Conservation (phyloP, 2,888 invertebrate species). For the Agrotis segetum region DNA sequence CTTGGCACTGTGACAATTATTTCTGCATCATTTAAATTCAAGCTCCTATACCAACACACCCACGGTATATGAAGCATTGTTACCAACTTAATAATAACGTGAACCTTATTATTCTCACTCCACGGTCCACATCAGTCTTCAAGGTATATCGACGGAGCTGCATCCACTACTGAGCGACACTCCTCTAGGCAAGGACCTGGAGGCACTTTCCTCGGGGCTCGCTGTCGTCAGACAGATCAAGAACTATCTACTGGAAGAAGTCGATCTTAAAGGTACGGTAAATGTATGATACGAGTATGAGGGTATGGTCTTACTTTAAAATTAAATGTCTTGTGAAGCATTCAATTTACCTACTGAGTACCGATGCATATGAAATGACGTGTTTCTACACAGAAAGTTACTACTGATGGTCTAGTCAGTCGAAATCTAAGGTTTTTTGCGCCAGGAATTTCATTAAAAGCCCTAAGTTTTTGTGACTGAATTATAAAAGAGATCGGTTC, state of each 20-base stretch:
- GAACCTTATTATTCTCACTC: background rate
- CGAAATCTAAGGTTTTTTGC: background rate
- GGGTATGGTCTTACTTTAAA: background rate
- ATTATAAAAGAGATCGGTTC: too few relatives aligned
- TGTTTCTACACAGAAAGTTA: too few relatives aligned
- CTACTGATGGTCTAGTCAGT: too few relatives aligned
- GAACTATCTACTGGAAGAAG: slow-evolving; percentile 80
- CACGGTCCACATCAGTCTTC: slow-evolving; percentile 76
- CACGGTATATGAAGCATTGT: too few relatives aligned
- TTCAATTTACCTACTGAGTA: too few relatives aligned
- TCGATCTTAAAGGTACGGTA: slow-evolving; percentile 86
- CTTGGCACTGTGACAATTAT: too few relatives aligned
- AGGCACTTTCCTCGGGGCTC: slow-evolving; percentile 80
- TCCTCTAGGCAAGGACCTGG: slow-evolving; percentile 80
- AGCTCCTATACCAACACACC: too few relatives aligned
- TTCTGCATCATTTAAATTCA: too few relatives aligned
- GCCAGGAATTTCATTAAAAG: background rate
- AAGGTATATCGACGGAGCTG: slow-evolving; percentile 84
- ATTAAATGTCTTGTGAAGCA: too few relatives aligned
- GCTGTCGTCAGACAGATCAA: slow-evolving; percentile 84
- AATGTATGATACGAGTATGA: too few relatives aligned
- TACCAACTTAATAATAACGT: background rate
- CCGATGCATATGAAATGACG: too few relatives aligned
- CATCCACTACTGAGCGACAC: slow-evolving; percentile 82
- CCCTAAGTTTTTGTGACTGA: background rate